Evolutionary conservation across 1,140 invertebrate genomes (phyloP), one percentile per base, ranked within the genome.

Genomic region (Vollenhovia emeryi): DNA sequence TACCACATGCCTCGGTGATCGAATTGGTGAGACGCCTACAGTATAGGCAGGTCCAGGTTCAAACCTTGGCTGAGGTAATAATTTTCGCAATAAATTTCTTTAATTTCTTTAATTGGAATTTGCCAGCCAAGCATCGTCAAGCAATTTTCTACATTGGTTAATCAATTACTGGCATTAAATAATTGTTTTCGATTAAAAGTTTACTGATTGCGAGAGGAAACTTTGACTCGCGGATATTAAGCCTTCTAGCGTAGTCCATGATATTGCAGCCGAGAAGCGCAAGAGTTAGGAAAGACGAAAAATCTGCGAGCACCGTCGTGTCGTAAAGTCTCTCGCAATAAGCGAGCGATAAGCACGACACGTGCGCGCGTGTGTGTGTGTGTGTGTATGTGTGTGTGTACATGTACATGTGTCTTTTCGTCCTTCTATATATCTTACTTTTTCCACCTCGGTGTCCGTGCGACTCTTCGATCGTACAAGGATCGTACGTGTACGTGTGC

Each of bases 301-400:
- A 82, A 71, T 82, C 66, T 43, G 15, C 21, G 48, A 78, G 43
- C n/a, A n/a, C 33, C 57, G 59, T 13, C 45, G 13, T 40, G 57
- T 59, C 69, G 85, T 64, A 84, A 84, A 82, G 80, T 86, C 64
- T 68, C 60, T 52, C 30, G 52, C 71, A 66, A 62, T 73, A 64
- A 82, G 55, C 85, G 69, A 40, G 59, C 66, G 82, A 87, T 87
- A 87, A 85, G 66, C 85, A 36, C 15, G 62, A 50, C n/a, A n/a
- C 5, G 36, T 40, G 60, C 18, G 18, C 21, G 8, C 40, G 9
- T 43, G 33, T 40, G 33, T 3, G 60, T 64, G n/a, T 64, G 33
- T 62, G 18, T 64, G n/a, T 64, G 33, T 62, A 8, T 62, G n/a
- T 40, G 8, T 64, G 9, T 43, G 33, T 40, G 33, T 3, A 33